phyloP scores from a whole-genome alignment of 2,797 vertebrate genomes.

The Brachyalestes nurse region DNA sequence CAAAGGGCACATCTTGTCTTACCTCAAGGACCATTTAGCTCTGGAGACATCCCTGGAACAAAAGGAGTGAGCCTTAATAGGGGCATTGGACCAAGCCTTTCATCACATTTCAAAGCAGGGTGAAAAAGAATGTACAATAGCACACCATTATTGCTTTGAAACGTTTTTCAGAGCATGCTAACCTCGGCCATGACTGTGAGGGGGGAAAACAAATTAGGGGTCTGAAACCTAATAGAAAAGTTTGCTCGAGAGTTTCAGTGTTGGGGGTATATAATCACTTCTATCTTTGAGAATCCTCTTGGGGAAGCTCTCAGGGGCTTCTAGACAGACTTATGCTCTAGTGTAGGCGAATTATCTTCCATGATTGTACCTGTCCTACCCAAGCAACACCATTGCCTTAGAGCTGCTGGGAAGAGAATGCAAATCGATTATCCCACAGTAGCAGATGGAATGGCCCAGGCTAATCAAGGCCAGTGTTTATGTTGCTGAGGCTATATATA shows the following conservation, averaged over 20 bases:
- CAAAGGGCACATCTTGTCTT: background rate
- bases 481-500: conserved; percentile 26
- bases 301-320: background rate
- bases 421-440: conserved; percentile 36
- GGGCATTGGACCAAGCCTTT: conserved; percentile 2
- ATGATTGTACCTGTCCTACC: conserved; percentile 24
- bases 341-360: background rate
- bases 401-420: conserved; percentile 6
- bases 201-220: background rate
- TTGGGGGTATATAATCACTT: background rate
- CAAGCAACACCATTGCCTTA: background rate
- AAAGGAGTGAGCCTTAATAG: conserved; percentile 24
- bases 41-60: background rate
- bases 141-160: conserved; percentile 13
- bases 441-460: conserved; percentile 19
- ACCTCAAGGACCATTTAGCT: conserved; percentile 2
- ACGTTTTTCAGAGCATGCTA: background rate
- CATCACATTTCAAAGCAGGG: conserved; percentile 14
- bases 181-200: background rate
- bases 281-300: background rate
- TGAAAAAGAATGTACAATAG: conserved; percentile 1
- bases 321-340: background rate
- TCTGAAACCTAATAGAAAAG: conserved; percentile 21
- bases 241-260: background rate
- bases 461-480: conserved; percentile 19